Evolutionary conservation across 2,888 invertebrate species (phyloP).

Genomic region (Drosophila antonietae): DNA sequence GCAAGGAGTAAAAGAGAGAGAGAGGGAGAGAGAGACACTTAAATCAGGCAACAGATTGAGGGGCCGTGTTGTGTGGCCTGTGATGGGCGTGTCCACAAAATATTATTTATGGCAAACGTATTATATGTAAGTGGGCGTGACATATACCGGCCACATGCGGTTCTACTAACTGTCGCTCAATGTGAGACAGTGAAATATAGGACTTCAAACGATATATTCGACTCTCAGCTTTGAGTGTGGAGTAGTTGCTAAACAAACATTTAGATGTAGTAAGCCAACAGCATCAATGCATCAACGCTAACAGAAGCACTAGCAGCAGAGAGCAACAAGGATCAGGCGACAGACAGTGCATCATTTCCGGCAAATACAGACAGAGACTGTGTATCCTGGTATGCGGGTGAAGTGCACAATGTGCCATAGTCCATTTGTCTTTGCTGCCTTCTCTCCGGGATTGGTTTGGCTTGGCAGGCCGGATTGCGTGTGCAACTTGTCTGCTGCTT

Average conservation of each 20-base stretch:
- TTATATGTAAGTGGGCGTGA: slow-evolving; percentile 65
- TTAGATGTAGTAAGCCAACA: slow-evolving; percentile 74
- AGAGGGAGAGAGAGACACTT: slow-evolving; percentile 17
- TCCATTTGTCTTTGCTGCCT: slow-evolving; percentile 71
- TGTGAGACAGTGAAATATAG: slow-evolving; percentile 37
- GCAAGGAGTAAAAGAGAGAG: not conserved
- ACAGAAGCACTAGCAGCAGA: not conserved
- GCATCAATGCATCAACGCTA: slow-evolving; percentile 77
- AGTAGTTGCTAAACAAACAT: slow-evolving; percentile 71
- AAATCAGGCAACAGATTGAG: slow-evolving; percentile 57
- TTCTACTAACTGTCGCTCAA: slow-evolving; percentile 63
- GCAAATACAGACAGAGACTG: slow-evolving; percentile 3
- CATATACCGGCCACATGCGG: slow-evolving; percentile 62
- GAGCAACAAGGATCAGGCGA: slow-evolving; percentile 27
- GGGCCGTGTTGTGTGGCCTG: slow-evolving; percentile 24
- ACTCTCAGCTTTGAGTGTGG: slow-evolving; percentile 1
- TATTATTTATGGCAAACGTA: slow-evolving; percentile 71
- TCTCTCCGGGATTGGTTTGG: not conserved
- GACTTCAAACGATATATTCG: slow-evolving; percentile 38
- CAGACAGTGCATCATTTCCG: slow-evolving; percentile 73
- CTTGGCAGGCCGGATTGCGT: slow-evolving; percentile 42
- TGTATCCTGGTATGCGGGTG: slow-evolving; percentile 62
- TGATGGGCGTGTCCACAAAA: slow-evolving; percentile 59
- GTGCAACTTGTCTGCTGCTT: slow-evolving; percentile 66
- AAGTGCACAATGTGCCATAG: slow-evolving; percentile 75